A percentile compares a stretch with the other conserved stretches of the same genome.
phyloP scores from a whole-genome alignment of 1,140 invertebrate genomes.

The Teleogryllus occipitalis region DNA sequence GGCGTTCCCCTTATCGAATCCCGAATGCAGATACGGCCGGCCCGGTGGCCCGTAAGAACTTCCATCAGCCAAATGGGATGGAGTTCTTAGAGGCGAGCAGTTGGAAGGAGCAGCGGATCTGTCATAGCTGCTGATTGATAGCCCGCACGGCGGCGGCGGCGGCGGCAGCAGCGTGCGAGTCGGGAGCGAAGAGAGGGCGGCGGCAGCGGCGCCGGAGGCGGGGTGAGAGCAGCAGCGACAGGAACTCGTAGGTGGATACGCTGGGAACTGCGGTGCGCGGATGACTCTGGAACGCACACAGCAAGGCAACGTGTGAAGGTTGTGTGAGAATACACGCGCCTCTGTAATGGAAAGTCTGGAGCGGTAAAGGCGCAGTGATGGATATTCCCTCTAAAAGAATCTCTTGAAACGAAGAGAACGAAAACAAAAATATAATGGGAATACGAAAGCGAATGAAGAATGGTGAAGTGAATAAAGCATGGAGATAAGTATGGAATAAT shows the following conservation, averaged over 20 bases:
- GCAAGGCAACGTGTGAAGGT: no score
- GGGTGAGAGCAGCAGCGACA: neutral
- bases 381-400: no score
- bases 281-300: no score
- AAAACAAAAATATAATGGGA: no score
- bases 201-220: neutral
- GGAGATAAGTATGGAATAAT: no score
- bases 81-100: neutral
- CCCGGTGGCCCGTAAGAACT: slow-evolving; percentile 2
- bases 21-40: neutral
- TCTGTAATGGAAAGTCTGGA: no score
- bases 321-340: no score
- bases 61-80: slow-evolving; percentile 3
- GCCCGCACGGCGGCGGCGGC: no score
- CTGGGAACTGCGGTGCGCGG: neutral
- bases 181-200: neutral
- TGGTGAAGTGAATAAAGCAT: no score
- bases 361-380: no score
- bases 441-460: no score
- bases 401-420: no score
- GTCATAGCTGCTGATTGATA: slow-evolving; percentile 4
- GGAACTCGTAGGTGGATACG: neutral
- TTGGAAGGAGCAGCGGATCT: neutral
- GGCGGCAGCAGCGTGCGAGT: neutral
- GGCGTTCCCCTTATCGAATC: neutral